Conservation (phyloP, 2,113 vertebrate genomes). For the Syngnathus typhle region DNA sequence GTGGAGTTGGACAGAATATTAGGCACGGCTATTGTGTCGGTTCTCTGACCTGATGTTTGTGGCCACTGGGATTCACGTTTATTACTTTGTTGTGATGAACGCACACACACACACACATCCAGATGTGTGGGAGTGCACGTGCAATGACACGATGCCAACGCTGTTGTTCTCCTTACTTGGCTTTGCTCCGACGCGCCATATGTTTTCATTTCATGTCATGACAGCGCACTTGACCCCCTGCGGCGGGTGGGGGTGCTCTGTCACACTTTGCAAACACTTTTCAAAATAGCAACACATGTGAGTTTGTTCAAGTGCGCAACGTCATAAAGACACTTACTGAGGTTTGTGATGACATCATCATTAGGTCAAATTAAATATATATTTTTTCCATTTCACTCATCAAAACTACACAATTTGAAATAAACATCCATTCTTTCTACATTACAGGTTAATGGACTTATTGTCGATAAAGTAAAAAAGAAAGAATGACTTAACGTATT, state of each 20-base stretch:
- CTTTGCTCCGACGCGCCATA: neutral
- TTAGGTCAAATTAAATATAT: neutral
- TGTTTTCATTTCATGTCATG: conserved; percentile 1
- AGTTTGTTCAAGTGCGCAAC: neutral
- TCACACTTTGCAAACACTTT: neutral
- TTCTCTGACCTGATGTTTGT: neutral
- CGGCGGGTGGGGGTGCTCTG: neutral
- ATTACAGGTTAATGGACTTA: neutral
- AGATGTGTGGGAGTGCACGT: neutral
- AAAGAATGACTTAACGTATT: too few species aligned
- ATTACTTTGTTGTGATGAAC: neutral
- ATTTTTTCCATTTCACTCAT: too few species aligned
- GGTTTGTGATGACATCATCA: neutral
- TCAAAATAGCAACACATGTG: neutral
- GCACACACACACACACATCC: neutral
- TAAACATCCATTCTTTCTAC: neutral
- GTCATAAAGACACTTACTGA: too few species aligned
- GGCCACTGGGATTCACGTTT: neutral
- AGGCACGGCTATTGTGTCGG: neutral
- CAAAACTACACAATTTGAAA: neutral
- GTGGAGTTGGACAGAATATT: neutral
- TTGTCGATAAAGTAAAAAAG: neutral
- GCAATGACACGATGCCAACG: neutral
- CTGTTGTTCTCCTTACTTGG: conserved; percentile 2
- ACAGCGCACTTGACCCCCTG: neutral